Evolutionary conservation across 2,888 invertebrate species (phyloP).

Genomic region (Ptychoptera albimana): DNA sequence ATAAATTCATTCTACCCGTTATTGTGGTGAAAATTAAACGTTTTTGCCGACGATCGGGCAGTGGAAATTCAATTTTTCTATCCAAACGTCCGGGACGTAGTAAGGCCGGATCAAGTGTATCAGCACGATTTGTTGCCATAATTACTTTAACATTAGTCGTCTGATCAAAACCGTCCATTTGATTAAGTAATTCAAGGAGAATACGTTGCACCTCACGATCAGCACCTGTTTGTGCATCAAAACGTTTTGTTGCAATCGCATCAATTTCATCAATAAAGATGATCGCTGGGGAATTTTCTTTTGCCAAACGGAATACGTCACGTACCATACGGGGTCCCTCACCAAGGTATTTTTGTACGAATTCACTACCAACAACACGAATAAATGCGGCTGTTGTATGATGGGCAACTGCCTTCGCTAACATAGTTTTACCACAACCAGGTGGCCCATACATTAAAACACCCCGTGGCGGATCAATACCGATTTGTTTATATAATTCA

Average conservation of each 20-base stretch:
- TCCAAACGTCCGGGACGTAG: conserved; percentile 69
- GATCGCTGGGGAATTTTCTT: conserved; percentile 98
- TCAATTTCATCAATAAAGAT: conserved; percentile 99
- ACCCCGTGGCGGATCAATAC: conserved; percentile 96
- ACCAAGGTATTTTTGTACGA: conserved; percentile 97
- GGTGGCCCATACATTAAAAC: conserved; percentile 99
- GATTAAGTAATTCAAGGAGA: conserved; percentile 88
- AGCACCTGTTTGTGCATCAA: conserved; percentile 97
- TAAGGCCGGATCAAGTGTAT: conserved; percentile 88
- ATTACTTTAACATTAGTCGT: conserved; percentile 99
- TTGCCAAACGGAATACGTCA: conserved; percentile 95
- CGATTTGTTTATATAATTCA: conserved; percentile 95
- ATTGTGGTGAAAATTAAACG: conserved; percentile 96
- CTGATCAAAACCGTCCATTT: conserved; percentile 99
- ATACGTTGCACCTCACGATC: conserved; percentile 98
- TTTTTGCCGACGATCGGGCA: conserved; percentile 79
- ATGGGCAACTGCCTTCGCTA: conserved; percentile 97
- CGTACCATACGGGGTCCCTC: conserved; percentile 99
- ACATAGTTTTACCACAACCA: conserved; percentile 98
- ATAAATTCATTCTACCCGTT: conserved; percentile 91
- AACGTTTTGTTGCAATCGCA: conserved; percentile 97
- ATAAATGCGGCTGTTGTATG: conserved; percentile 99
- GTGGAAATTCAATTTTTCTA: conserved; percentile 96
- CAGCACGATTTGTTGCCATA: conserved; percentile 94
- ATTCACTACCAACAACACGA: conserved; percentile 97